phyloP scores from a whole-genome alignment of 2,113 vertebrate species.

The Microcebus ravelobensis region DNA sequence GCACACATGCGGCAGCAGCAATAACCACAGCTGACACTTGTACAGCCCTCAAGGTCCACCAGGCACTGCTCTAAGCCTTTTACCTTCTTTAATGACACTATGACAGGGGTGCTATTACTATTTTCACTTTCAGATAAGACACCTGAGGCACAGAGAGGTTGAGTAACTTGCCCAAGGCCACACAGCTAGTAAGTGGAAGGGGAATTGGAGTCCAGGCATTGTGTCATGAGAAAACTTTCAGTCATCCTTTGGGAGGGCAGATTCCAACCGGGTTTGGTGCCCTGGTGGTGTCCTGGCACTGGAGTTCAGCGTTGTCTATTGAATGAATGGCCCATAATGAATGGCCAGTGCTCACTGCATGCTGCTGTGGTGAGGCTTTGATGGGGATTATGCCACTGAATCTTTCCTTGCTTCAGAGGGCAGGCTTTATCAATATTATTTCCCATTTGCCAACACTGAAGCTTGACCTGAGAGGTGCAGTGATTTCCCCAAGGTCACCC shows the following conservation, averaged over 20 bases:
- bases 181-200: not conserved
- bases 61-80: not conserved
- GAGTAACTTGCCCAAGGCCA: not conserved
- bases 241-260: not conserved
- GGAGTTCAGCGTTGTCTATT: not conserved
- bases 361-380: not conserved
- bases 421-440: not conserved
- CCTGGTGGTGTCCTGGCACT: not conserved
- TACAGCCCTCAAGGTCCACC: rapidly evolving
- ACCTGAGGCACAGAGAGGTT: not conserved
- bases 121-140: not conserved
- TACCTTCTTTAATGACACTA: not conserved
- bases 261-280: not conserved
- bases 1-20: not conserved
- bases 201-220: not conserved
- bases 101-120: not conserved
- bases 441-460: not conserved
- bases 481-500: not conserved
- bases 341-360: not conserved
- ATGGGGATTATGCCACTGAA: not conserved
- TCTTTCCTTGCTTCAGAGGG: not conserved
- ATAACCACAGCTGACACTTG: not conserved
- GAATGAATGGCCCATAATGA: not conserved
- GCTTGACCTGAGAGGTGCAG: not conserved
- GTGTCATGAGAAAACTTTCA: not conserved